These are phyloP conservation scores for Eulacestoma nigropectus DNA, from an alignment of 2,113 vertebrate genomes.

Conservation along the genomic window DNA sequence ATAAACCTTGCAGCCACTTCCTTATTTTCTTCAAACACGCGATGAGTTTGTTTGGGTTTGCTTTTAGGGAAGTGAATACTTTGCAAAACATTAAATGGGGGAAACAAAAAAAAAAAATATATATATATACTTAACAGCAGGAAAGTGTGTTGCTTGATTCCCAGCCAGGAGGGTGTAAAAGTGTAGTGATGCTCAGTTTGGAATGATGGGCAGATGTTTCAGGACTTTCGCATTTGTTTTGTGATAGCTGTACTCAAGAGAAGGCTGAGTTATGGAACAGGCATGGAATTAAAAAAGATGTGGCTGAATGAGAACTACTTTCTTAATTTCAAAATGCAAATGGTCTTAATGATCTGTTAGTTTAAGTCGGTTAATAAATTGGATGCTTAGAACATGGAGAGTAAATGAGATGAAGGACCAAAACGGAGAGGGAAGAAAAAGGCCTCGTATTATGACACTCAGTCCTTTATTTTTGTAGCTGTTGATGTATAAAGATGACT, in stretches of 20 bases:
- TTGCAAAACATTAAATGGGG: background rate
- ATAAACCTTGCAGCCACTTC: background rate
- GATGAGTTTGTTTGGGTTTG: background rate
- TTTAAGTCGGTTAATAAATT: background rate
- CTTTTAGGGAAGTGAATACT: background rate
- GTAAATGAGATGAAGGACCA: background rate
- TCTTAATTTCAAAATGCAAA: background rate
- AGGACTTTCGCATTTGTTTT: background rate
- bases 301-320: background rate
- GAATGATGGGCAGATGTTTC: background rate
- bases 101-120: too few species aligned
- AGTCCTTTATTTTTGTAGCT: background rate
- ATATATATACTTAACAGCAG: background rate
- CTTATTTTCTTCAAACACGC: background rate
- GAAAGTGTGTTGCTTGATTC: background rate
- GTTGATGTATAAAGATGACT: background rate
- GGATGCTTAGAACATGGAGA: background rate
- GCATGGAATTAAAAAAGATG: background rate
- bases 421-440: background rate
- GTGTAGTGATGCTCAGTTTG: background rate
- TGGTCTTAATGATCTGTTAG: background rate
- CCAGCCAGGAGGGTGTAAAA: background rate
- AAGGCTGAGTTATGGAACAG: background rate
- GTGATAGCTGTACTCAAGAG: background rate
- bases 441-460: rapidly evolving